Conservation (phyloP, 2,888 invertebrate species). For the Plebejus melissa region DNA sequence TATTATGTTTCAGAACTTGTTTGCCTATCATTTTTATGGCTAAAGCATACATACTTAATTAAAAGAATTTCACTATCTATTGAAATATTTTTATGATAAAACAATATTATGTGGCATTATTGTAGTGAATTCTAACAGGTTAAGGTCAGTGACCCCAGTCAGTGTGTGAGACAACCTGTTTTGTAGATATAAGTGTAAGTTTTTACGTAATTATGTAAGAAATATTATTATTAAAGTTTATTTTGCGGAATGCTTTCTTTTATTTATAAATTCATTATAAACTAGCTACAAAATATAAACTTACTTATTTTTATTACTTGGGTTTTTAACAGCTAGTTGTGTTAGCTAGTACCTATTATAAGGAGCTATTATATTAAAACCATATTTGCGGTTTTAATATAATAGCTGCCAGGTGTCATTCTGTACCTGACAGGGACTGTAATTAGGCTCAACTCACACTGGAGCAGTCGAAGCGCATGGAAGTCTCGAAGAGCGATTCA, state of each 20-base stretch:
- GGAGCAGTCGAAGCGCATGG: no score
- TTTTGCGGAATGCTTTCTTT: neutral
- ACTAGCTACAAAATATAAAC: no score
- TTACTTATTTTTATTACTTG: no score
- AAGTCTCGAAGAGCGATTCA: no score
- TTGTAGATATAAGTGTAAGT: constrained; percentile 22
- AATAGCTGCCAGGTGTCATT: no score
- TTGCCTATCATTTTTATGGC: neutral
- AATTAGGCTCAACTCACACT: no score
- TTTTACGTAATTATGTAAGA: constrained; percentile 17
- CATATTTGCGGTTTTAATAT: no score
- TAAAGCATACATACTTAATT: neutral
- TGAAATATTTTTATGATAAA: neutral
- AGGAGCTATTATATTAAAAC: no score
- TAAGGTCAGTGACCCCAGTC: neutral
- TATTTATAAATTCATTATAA: neutral
- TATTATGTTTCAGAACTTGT: neutral
- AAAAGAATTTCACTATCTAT: neutral
- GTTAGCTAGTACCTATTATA: no score
- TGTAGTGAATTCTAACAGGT: neutral
- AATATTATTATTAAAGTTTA: constrained; percentile 24
- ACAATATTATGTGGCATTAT: neutral
- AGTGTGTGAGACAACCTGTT: neutral
- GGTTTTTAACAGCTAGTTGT: no score
- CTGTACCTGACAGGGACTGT: no score